Evolutionary conservation across 2,113 vertebrate species (phyloP), one percentile per base, ranked within the genome.

Genomic region (Poicephalus meyeri): DNA sequence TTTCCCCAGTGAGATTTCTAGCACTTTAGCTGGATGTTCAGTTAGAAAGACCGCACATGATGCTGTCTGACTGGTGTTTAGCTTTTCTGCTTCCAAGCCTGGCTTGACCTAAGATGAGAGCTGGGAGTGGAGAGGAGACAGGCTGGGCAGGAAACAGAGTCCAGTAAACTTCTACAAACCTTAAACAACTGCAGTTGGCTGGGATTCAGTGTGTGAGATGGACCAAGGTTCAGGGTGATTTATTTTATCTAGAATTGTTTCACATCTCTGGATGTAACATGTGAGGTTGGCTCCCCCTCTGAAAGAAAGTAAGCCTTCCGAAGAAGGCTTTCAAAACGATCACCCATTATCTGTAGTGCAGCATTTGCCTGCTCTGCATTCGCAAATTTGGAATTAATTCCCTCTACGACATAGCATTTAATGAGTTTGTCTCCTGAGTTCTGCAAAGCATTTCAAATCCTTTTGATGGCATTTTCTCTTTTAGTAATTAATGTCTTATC

Each of bases 401-500:
- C 81, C 91, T 82, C 46, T 95, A 86, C 37, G 37, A 93, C 91
- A 92, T 29, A 77, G 49, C 50, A 70, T 86, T 97, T 96, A 96
- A 97, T 88, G 86, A 96, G 90, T 96, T 97, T 97, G 86, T 96
- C 90, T 96, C 94, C 72, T 91, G 94, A 92, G 91, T 86, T 89
- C 94, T 88, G 93, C 82, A 96, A 91, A 95, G 91, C 74, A 93
- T 95, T 97, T 96, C 56, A 96, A 94, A 97, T 88, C 90, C 94
- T 96, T 95, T 94, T 92, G 89, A 94, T 95, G 95, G 65, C 89
- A 95, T 94, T 97, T 95, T 96, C 86, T 95, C 60, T 88, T 90
- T 88, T 82, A 86, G 91, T 91, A 96, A 96, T 97, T 96, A 97
- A 96, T 93, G 81, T 92, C 94, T 97, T 97, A 97, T 96, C 95